A percentile compares a stretch with the other conserved stretches of the same genome.
phyloP scores from a whole-genome alignment of 2,888 invertebrate genomes.

The Cephus spinipes region DNA sequence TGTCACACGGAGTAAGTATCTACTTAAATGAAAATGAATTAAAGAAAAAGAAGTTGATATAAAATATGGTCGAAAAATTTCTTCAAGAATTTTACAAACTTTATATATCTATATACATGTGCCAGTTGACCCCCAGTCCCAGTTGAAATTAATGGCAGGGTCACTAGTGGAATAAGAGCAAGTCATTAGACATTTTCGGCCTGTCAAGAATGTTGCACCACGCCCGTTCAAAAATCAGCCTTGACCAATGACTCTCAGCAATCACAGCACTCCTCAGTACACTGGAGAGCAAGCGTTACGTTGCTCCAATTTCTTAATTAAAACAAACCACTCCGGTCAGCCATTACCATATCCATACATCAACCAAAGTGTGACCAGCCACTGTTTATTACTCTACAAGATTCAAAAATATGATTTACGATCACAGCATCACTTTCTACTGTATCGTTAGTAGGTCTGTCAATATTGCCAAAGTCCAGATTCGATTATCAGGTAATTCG shows the following conservation, averaged over 20 bases:
- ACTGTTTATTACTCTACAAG: background rate
- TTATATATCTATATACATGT: background rate
- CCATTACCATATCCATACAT: background rate
- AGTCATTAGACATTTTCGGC: background rate
- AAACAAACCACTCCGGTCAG: background rate
- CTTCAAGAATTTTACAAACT: background rate
- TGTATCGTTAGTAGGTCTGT: background rate
- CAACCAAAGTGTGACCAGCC: background rate
- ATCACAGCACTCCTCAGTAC: background rate
- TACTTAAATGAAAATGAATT: background rate
- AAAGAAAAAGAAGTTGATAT: background rate
- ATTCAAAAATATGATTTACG: background rate
- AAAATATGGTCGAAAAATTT: background rate
- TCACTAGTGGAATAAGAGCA: background rate
- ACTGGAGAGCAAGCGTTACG: background rate
- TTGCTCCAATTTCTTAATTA: background rate
- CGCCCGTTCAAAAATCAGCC: background rate
- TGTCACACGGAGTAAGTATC: background rate
- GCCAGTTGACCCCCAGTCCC: background rate
- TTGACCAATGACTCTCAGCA: background rate
- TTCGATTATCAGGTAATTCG: conserved; percentile 29
- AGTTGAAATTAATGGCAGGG: background rate
- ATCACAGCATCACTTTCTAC: background rate
- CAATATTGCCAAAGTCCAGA: conserved; percentile 27
- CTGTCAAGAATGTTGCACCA: background rate